Evolutionary conservation across 2,888 invertebrate species (phyloP), one percentile per base, ranked within the genome.

Genomic region (Platycheirus rosarum): DNA sequence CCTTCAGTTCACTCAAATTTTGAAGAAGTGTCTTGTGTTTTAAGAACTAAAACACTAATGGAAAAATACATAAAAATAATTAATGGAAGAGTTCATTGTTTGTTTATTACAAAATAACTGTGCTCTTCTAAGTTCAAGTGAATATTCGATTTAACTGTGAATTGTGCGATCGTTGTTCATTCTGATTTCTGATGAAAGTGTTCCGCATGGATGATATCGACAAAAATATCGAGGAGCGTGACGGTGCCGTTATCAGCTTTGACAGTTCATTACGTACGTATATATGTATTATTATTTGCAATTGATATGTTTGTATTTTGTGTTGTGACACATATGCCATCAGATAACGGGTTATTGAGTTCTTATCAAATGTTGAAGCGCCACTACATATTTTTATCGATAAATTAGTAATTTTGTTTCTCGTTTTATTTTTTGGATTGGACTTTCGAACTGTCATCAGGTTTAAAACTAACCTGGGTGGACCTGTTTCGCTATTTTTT

Each of bases 181-280:
- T n/a, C n/a, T n/a, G n/a, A n/a, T n/a, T n/a, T n/a, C n/a, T 7
- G 29, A 8, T 42, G 29, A 44, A 51, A 68, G 68, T 23, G 57
- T 65, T 49, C 29, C 40, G 16, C 42, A 51, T 14, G 8, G 2
- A 51, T 46, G 44, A 44, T 57, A 65, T 71, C 49, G 29, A 37
- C 20, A 44, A 42, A 40, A 37, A 20, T n/a, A 55, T 13, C 14
- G n/a, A 42, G 8, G 14, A 42, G 6, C 44, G 8, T 66, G 13
- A 14, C 26, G 65, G 35, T 26, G 48, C 16, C 46, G 71, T 37
- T 62, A 74, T 79, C 82, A 77, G 62, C 35, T 70, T 40, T 23
- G 35, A 62, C 51, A 55, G 53, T 9, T 46, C 53, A 20, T 80
- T 70, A 20, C 62, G 82, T 74, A 69, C 9, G 74, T 77, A 82